Conservation (phyloP, 2,888 invertebrate species). For the Cosmorhoe ocellata region DNA sequence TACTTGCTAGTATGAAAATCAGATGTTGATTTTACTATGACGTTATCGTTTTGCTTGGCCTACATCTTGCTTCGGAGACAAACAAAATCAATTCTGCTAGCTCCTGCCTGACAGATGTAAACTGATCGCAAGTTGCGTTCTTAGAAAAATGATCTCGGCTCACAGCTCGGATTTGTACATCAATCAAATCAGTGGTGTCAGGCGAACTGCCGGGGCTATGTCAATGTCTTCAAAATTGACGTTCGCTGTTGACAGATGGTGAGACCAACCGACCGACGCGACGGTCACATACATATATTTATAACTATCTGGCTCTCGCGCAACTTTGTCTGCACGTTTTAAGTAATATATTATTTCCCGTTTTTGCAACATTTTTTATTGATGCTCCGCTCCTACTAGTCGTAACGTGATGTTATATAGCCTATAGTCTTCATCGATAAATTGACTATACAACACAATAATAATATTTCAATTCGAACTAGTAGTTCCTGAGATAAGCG, state of each 20-base stretch:
- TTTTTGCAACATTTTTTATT: too few relatives aligned
- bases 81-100: conserved; percentile 37
- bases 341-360: too few relatives aligned
- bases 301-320: too few relatives aligned
- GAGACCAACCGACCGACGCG: conserved; percentile 4
- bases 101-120: conserved; percentile 40
- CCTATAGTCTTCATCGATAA: too few relatives aligned
- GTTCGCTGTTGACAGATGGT: conserved; percentile 14
- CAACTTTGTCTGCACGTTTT: too few relatives aligned
- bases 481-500: too few relatives aligned
- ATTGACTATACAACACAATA: too few relatives aligned
- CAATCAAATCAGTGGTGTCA: conserved; percentile 45
- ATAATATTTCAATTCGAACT: too few relatives aligned
- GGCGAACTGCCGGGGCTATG: conserved; percentile 29
- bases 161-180: conserved; percentile 37
- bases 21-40: conserved; percentile 23
- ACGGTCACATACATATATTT: not conserved
- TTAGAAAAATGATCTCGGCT: conserved; percentile 38
- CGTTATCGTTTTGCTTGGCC: conserved; percentile 34
- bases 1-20: conserved; percentile 15
- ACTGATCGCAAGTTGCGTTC: conserved; percentile 33
- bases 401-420: too few relatives aligned
- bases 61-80: conserved; percentile 25
- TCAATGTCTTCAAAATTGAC: conserved; percentile 12
- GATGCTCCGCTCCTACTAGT: too few relatives aligned